Evolutionary conservation across 1,140 invertebrate genomes (phyloP), one percentile per base, ranked within the genome.

Genomic region (Vollenhovia emeryi): DNA sequence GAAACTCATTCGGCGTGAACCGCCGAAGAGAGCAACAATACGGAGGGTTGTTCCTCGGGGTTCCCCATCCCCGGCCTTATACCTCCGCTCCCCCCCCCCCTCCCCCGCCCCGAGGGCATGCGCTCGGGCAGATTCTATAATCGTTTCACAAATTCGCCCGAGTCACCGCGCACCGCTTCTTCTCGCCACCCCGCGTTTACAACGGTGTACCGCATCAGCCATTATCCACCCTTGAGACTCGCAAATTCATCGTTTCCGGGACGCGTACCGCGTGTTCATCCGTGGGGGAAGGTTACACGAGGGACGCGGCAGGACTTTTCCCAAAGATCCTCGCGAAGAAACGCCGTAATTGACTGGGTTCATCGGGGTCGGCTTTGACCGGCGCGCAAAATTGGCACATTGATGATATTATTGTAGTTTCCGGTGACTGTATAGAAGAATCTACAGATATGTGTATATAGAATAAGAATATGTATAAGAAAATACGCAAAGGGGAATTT

Each of bases 321-420:
- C 24, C 36, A 13, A 71, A 82, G 64, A 82, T 33, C n/a, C 15
- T 80, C 36, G 74, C 15, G 62, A 80, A 87, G 84, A 87, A 87
- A 73, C 45, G 36, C 30, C 84, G 84, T 92, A 92, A 92, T 92
- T 92, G 91, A 91, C 91, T 84, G 71, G 88, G 87, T 91, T 91
- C 90, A 91, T 91, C 88, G 88, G 86, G 83, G 83, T 85, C 82
- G 89, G 82, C 85, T 89, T 91, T 89, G 89, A 24, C 30, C 62
- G 64, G 3, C 36, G 24, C 50, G 18, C 50, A 33, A 57, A 80
- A 82, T 82, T 71, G 64, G 4, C 21, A 80, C 24, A 24, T 48
- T 68, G 50, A 21, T 24, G 64, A 33, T 48, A 13, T 43, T n/a
- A 45, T 24, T 43, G 18, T 43, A 66, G 13, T 45, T 13, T 66